These are phyloP conservation scores for Fopius arisanus DNA, from an alignment of 1,140 invertebrate genomes.

Conservation along the genomic window DNA sequence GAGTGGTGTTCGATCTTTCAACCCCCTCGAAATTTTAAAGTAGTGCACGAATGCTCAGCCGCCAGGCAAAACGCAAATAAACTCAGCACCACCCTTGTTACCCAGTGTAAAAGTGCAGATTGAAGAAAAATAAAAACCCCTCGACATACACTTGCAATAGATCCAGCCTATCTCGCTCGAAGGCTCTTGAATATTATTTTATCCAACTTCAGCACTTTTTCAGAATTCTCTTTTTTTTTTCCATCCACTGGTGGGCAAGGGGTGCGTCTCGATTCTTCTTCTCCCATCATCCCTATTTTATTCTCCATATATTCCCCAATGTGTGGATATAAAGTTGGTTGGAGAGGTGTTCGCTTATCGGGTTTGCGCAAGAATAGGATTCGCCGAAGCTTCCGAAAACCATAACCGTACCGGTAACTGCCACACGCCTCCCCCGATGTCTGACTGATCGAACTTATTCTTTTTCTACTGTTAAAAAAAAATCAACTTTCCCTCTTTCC, in stretches of 20 bases:
- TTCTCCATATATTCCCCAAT: background rate
- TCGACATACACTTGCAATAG: slow-evolving; percentile 22
- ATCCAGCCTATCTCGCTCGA: slow-evolving; percentile 22
- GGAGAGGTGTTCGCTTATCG: slow-evolving; percentile 52
- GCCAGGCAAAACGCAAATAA: slow-evolving; percentile 63
- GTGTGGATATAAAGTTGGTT: slow-evolving; percentile 36
- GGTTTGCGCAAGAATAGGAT: slow-evolving; percentile 66
- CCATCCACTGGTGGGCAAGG: background rate
- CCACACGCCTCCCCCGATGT: slow-evolving; percentile 45
- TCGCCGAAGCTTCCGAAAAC: slow-evolving; percentile 64
- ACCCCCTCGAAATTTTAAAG: slow-evolving; percentile 25
- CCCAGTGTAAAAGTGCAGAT: slow-evolving; percentile 42
- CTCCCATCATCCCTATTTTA: background rate
- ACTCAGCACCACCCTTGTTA: slow-evolving; percentile 39
- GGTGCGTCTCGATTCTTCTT: background rate
- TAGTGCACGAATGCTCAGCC: slow-evolving; percentile 52
- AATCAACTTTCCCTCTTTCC: slow-evolving; percentile 60
- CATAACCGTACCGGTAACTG: slow-evolving; percentile 67
- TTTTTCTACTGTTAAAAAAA: slow-evolving; percentile 40
- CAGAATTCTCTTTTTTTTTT: background rate
- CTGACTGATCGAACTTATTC: slow-evolving; percentile 63
- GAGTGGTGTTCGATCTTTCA: slow-evolving; percentile 35
- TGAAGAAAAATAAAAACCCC: slow-evolving; percentile 55
- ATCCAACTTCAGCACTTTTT: slow-evolving; percentile 12
- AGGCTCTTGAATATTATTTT: slow-evolving; percentile 22